phyloP scores from a whole-genome alignment of 2,113 vertebrate genomes.

The Sylvia atricapilla region DNA sequence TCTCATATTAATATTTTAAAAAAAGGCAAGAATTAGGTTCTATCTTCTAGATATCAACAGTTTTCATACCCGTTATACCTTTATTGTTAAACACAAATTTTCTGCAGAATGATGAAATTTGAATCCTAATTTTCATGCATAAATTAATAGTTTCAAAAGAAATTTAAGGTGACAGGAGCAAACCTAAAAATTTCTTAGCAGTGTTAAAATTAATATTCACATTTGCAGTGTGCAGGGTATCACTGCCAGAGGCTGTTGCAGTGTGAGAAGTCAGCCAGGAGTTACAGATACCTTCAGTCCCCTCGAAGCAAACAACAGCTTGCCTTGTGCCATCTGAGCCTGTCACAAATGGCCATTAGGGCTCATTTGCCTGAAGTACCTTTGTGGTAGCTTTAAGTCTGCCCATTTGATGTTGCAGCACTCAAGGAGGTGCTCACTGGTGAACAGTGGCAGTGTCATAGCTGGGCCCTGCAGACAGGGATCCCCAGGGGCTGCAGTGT shows the following conservation, averaged over 20 bases:
- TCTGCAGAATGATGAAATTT: background rate
- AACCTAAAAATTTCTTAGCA: background rate
- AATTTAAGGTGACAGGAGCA: background rate
- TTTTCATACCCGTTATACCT: background rate
- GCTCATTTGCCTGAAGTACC: accelerated
- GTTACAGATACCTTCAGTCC: background rate
- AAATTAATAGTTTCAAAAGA: background rate
- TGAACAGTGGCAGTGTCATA: background rate
- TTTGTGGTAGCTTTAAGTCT: too few relatives aligned
- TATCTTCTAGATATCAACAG: background rate
- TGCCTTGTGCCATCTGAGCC: background rate
- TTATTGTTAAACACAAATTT: background rate
- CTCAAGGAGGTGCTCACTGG: accelerated
- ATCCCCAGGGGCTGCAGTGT: too few relatives aligned
- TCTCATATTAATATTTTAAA: background rate
- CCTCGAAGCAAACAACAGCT: too few relatives aligned
- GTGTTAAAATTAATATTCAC: background rate
- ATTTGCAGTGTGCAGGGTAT: background rate
- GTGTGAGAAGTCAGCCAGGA: background rate
- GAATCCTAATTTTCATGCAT: background rate
- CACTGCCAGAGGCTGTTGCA: background rate
- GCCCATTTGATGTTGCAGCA: background rate
- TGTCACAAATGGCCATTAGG: background rate
- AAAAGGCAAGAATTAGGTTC: background rate
- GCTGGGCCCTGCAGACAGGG: background rate